These are phyloP conservation scores for Vollenhovia emeryi DNA, from an alignment of 1,140 invertebrate species.

Conservation along the genomic window DNA sequence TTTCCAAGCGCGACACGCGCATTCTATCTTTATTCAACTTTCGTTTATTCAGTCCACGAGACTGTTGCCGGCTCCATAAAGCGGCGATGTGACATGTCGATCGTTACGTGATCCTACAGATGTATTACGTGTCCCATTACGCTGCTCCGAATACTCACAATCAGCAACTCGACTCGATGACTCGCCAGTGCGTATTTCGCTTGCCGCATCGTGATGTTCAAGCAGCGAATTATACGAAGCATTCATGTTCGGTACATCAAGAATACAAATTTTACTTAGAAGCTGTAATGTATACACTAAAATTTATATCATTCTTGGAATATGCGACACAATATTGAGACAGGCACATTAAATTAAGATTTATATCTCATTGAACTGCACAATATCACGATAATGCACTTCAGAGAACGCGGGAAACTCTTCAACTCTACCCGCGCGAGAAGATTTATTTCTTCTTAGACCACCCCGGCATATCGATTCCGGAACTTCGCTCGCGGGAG, in stretches of 20 bases:
- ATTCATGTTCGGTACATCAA: not conserved
- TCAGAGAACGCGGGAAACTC: not conserved
- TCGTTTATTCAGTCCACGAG: slow-evolving; percentile 3
- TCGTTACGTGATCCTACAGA: slow-evolving; percentile 28
- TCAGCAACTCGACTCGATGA: not conserved
- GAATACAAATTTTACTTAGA: not conserved
- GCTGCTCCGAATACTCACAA: slow-evolving; percentile 22
- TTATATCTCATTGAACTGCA: not conserved
- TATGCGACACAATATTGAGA: not conserved
- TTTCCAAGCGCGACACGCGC: not conserved
- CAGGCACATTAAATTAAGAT: not conserved
- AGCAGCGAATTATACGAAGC: not conserved
- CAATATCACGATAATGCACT: not conserved
- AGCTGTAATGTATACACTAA: not conserved
- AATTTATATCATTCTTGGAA: not conserved
- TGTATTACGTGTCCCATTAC: slow-evolving; percentile 44
- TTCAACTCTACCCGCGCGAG: not conserved
- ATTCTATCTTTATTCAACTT: not conserved
- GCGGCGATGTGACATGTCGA: slow-evolving; percentile 30
- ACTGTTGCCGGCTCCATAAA: slow-evolving; percentile 16
- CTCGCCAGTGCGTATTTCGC: not conserved
- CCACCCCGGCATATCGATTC: not conserved
- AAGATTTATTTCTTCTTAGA: slow-evolving; percentile 16
- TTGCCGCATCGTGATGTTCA: not conserved
- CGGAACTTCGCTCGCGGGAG: not conserved